A percentile compares a stretch with the other conserved stretches of the same genome.
phyloP scores from a whole-genome alignment of 1,140 invertebrate genomes.

The Periplaneta americana region DNA sequence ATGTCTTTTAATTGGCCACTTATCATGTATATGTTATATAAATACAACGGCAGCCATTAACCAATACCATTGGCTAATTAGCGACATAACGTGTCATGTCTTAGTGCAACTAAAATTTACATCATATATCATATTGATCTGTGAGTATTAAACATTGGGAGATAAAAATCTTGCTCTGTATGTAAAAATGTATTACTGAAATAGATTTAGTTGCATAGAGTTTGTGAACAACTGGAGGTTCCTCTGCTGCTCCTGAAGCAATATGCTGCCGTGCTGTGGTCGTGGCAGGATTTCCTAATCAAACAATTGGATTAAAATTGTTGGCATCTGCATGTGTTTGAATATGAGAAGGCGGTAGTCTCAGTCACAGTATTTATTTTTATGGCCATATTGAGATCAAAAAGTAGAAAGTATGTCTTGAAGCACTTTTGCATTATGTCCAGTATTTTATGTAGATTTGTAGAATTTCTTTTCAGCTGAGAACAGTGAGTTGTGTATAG shows the following conservation, averaged over 20 bases:
- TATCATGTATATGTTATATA: too few species aligned
- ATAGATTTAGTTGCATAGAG: too few species aligned
- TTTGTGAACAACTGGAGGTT: too few species aligned
- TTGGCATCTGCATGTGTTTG: background rate
- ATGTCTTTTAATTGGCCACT: too few species aligned
- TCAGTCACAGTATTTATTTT: background rate
- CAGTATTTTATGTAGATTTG: background rate
- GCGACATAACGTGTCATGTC: too few species aligned
- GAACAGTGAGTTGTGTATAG: too few species aligned
- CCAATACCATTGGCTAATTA: too few species aligned
- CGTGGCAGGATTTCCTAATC: background rate
- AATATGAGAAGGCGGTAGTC: background rate
- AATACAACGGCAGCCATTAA: too few species aligned
- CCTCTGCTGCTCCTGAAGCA: background rate
- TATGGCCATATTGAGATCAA: background rate
- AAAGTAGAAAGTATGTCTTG: too few species aligned
- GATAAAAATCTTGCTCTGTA: background rate
- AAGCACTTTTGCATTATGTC: background rate
- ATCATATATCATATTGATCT: background rate
- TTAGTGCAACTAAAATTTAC: background rate
- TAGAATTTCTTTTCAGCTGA: too few species aligned
- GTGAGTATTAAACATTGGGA: background rate
- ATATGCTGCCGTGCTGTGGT: background rate
- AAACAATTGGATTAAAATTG: background rate
- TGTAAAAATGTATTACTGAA: background rate